Percentiles rank a stretch among this genome's conserved stretches.
Evolutionary conservation across 2,888 invertebrate species (phyloP).

Genomic region (Diaphora mendica): DNA sequence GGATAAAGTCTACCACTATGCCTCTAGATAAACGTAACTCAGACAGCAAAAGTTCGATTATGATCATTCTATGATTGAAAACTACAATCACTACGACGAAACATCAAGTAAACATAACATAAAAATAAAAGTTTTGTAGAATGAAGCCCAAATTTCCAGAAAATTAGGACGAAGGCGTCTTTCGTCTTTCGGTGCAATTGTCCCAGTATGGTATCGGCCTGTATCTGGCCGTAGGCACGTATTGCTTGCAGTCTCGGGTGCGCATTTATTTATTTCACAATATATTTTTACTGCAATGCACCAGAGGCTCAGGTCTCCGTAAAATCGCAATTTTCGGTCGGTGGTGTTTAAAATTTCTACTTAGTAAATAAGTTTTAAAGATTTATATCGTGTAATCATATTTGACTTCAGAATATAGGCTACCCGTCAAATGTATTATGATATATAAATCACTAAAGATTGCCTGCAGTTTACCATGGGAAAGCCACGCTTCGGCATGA

Average conservation of each 20-base stretch:
- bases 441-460: no score
- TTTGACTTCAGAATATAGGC: no score
- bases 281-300: slow-evolving; percentile 52
- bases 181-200: neutral
- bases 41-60: no score
- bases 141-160: neutral
- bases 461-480: no score
- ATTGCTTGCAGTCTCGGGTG: slow-evolving; percentile 56
- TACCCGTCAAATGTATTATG: no score
- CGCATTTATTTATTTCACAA: slow-evolving; percentile 52
- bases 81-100: no score
- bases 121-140: neutral
- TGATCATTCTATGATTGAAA: no score
- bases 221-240: slow-evolving; percentile 56
- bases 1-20: no score
- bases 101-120: neutral
- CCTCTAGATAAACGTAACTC: no score
- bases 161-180: neutral
- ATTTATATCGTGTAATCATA: neutral
- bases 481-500: no score
- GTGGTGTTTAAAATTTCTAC: neutral
- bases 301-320: slow-evolving; percentile 27
- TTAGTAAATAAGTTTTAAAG: neutral
- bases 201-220: slow-evolving; percentile 46
- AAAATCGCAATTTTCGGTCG: neutral